phyloP scores from a whole-genome alignment of 2,888 invertebrate genomes.

The Polyommatus icarus region DNA sequence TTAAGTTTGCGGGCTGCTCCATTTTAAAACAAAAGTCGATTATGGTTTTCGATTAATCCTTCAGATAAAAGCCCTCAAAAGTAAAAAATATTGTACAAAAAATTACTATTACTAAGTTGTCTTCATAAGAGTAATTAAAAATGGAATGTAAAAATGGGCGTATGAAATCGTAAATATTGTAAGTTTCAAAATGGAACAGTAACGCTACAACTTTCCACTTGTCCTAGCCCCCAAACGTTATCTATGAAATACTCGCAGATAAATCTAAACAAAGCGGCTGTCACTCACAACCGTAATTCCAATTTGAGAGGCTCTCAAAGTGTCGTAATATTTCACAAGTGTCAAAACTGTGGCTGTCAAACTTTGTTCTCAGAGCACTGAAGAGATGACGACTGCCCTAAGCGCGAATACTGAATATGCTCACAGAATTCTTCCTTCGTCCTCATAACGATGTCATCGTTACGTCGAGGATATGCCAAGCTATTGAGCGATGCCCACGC shows the following conservation, averaged over 20 bases:
- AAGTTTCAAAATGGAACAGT: background rate
- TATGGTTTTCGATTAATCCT: background rate
- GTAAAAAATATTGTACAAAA: background rate
- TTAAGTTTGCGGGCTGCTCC: background rate
- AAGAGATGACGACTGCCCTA: background rate
- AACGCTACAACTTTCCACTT: background rate
- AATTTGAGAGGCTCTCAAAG: slow-evolving; percentile 21
- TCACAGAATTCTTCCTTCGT: background rate
- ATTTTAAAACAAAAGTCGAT: background rate
- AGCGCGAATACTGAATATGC: background rate
- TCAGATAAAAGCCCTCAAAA: background rate
- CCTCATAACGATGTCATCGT: background rate
- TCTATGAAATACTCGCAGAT: background rate
- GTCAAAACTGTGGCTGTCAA: slow-evolving; percentile 18
- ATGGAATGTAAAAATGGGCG: background rate
- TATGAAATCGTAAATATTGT: background rate
- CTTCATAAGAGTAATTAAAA: background rate
- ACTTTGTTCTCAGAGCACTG: background rate
- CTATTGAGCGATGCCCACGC: background rate
- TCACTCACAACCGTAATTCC: slow-evolving; percentile 15
- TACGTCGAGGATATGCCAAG: background rate
- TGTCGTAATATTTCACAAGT: slow-evolving; percentile 26
- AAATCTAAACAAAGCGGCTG: slow-evolving; percentile 17
- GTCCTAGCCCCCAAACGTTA: background rate
- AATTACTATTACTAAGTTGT: background rate